Evolutionary conservation across 1,140 invertebrate genomes (phyloP).

Genomic region (Sinella curviseta): DNA sequence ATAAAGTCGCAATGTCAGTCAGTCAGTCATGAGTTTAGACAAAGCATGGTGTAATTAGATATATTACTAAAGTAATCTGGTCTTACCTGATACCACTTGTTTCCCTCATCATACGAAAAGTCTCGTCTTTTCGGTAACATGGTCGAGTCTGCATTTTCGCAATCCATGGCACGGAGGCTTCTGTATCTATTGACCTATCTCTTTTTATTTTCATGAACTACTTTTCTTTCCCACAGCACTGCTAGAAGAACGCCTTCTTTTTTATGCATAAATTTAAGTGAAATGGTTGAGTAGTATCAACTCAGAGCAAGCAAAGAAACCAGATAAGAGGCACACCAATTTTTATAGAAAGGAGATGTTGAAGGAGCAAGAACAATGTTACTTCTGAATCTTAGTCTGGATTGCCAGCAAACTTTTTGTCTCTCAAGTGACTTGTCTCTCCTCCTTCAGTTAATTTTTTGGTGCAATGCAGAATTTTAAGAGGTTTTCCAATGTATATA

Average conservation of each 20-base stretch:
- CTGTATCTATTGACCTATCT: not conserved
- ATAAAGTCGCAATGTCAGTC: too few species aligned
- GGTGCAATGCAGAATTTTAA: conserved; percentile 10
- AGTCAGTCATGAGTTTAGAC: too few species aligned
- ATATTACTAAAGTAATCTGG: not conserved
- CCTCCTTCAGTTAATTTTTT: not conserved
- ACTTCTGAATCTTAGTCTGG: not conserved
- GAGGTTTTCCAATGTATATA: not conserved
- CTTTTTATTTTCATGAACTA: not conserved
- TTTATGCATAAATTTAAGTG: not conserved
- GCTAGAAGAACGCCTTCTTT: not conserved
- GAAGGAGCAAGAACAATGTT: not conserved
- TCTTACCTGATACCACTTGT: conserved; percentile 25
- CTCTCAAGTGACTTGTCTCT: not conserved
- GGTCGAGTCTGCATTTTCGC: not conserved
- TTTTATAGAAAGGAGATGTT: too few species aligned
- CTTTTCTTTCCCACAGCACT: not conserved
- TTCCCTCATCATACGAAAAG: not conserved
- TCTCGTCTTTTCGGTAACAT: not conserved
- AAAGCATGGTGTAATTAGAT: too few species aligned
- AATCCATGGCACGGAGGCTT: not conserved
- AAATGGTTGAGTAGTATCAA: too few species aligned
- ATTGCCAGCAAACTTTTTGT: not conserved
- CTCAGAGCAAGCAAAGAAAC: too few species aligned
- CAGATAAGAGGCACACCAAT: too few species aligned